A percentile compares a stretch with the other conserved stretches of the same genome.
phyloP scores from a whole-genome alignment of 2,113 vertebrate species.

The Notarius quadriscutis region DNA sequence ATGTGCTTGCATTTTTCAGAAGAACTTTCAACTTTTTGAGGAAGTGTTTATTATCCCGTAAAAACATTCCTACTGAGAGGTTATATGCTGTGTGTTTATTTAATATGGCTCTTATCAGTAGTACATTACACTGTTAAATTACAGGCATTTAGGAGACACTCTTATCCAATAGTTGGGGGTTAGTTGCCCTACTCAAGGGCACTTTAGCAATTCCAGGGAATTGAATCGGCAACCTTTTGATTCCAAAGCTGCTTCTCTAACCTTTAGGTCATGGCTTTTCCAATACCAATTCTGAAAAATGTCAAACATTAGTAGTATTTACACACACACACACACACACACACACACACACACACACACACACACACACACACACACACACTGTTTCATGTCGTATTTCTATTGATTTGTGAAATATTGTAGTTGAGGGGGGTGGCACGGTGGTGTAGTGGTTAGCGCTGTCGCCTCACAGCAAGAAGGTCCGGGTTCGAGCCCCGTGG shows the following conservation, averaged over 20 bases:
- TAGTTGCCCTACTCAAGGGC: too few relatives aligned
- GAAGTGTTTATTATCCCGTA: slow-evolving; percentile 40
- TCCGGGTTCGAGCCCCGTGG: too few relatives aligned
- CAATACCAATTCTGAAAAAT: not conserved
- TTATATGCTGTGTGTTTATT: slow-evolving; percentile 30
- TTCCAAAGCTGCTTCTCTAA: too few relatives aligned
- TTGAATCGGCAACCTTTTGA: too few relatives aligned
- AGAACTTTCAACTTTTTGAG: slow-evolving; percentile 8
- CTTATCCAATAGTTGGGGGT: too few relatives aligned
- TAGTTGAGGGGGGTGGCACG: not conserved
- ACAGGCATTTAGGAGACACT: too few relatives aligned
- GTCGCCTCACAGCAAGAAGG: too few relatives aligned
- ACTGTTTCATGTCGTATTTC: not conserved
- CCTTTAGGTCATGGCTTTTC: too few relatives aligned
- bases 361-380: not conserved
- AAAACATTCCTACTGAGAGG: not conserved
- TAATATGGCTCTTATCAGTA: slow-evolving; percentile 25
- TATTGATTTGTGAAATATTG: not conserved
- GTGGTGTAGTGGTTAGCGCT: too few relatives aligned
- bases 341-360: not conserved
- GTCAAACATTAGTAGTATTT: slow-evolving; percentile 1
- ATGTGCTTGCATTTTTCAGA: not conserved
- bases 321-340: not conserved
- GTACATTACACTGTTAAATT: not conserved
- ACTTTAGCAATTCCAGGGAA: too few relatives aligned